Evolutionary conservation across 64 coral and sea anemone species (phyloP), one percentile per base, ranked within the genome.

Genomic region (Actinia equina): DNA sequence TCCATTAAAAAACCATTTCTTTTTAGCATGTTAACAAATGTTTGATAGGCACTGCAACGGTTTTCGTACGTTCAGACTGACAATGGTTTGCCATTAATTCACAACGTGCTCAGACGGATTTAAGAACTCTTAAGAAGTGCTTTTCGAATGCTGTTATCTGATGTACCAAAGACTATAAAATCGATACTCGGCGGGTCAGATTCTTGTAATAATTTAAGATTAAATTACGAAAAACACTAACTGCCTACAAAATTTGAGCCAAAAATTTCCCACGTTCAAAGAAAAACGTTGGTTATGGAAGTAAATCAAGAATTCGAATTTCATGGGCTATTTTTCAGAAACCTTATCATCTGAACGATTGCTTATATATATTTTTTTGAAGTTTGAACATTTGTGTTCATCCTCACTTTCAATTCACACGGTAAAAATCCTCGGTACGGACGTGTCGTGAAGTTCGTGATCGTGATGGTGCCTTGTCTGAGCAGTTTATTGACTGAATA

Each of bases 171-270:
- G 25, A 7, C 15, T 27, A 74, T 74, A 13, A 11, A 14, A 74
- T 74, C 69, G 62, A 74, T 74, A 74, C 26, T 30, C 27, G n/a
- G 2, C 2, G 25, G 69, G 69, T 74, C 69, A 74, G 69, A 74
- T 74, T 74, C 69, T 41, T 74, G 69, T 74, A 74, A 74, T 74
- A 74, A 74, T 74, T 74, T 13, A 13, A 74, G 69, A 74, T 74
- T 74, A 26, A 74, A 13, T 74, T 74, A 74, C 69, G 41, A 74
- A 12, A 74, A 74, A 74, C 25, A 2, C 0, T n/a, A 74, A 74
- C 8, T 74, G n/a, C 41, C n/a, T 11, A 41, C n/a, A 9, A 10
- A 37, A 37, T 71, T 25, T 5, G 3, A 74, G n/a, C 10, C 69
- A 41, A 41, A 74, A 74, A 15, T 13, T 74, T 74, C 26, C 23